A percentile compares a stretch with the other conserved stretches of the same genome.
Conservation (phyloP, 1,140 invertebrate genomes). For the Drosophila prosaltans region DNA sequence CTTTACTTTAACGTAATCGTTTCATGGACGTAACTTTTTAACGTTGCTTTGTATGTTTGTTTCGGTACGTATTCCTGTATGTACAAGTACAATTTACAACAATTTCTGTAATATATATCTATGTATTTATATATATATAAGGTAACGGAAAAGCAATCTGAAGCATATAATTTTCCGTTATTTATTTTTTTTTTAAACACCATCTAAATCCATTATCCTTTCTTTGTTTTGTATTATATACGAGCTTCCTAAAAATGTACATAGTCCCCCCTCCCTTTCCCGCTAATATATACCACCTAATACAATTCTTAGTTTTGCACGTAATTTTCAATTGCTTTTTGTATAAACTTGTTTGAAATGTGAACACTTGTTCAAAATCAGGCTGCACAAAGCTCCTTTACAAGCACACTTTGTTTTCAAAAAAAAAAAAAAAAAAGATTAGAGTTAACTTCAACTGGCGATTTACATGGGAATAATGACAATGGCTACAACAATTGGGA, state of each 20-base stretch:
- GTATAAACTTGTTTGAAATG: constrained; percentile 33
- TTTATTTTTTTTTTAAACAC: neutral
- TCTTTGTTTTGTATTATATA: constrained; percentile 71
- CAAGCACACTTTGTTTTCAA: constrained; percentile 47
- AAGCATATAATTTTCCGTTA: neutral
- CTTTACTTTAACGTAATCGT: constrained; percentile 30
- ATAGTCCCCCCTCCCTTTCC: constrained; percentile 32
- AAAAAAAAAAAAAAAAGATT: constrained; percentile 35
- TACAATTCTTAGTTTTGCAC: constrained; percentile 40
- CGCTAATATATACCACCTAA: neutral
- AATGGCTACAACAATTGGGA: constrained; percentile 26
- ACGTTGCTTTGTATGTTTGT: constrained; percentile 76
- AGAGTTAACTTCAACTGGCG: constrained; percentile 13
- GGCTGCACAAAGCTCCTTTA: constrained; percentile 43
- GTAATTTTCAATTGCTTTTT: constrained; percentile 72
- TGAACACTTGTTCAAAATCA: constrained; percentile 24
- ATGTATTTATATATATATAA: constrained; percentile 16
- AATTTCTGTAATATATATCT: constrained; percentile 57
- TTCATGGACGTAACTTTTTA: constrained; percentile 77
- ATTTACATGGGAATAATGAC: neutral
- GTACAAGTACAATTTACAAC: constrained; percentile 80
- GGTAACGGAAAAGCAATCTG: neutral
- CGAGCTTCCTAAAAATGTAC: constrained; percentile 56
- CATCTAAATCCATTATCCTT: constrained; percentile 48
- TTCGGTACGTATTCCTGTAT: constrained; percentile 57